A percentile compares a stretch with the other conserved stretches of the same genome.
These are phyloP conservation scores for Melanostoma mellinum DNA, from an alignment of 2,888 invertebrate genomes.

Conservation along the genomic window DNA sequence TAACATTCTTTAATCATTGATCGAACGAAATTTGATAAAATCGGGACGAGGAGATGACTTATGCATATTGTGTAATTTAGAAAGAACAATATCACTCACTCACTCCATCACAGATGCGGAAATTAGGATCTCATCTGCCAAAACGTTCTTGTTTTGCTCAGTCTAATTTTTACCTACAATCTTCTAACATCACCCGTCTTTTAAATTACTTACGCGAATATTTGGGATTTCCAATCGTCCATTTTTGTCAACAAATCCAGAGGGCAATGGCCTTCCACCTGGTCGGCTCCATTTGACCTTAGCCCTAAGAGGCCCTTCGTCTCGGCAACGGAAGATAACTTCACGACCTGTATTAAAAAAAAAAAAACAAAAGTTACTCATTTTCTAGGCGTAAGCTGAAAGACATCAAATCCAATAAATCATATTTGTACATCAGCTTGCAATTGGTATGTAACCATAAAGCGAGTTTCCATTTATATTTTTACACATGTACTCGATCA, in stretches of 20 bases:
- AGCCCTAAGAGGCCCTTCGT: slow-evolving; percentile 91
- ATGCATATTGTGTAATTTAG: no score
- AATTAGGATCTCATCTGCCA: no score
- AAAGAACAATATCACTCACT: no score
- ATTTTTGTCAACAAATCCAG: slow-evolving; percentile 87
- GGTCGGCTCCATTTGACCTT: slow-evolving; percentile 89
- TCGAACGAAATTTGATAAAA: no score
- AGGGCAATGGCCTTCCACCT: slow-evolving; percentile 88
- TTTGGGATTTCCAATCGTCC: slow-evolving; percentile 94
- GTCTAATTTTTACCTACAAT: neutral
- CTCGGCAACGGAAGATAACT: slow-evolving; percentile 96
- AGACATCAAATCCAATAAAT: neutral
- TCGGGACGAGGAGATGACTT: no score
- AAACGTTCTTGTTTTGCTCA: no score
- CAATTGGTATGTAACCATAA: neutral
- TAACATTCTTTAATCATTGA: no score
- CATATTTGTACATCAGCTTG: neutral
- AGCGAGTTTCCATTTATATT: no score
- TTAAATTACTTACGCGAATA: slow-evolving; percentile 84
- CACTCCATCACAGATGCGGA: no score
- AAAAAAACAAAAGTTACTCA: neutral
- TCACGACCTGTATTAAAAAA: slow-evolving; percentile 88
- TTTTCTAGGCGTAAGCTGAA: no score
- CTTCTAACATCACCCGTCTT: neutral
- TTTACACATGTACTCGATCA: no score